Percentiles rank a stretch among this genome's conserved stretches.
phyloP scores from a whole-genome alignment of 2,113 vertebrate species.

The Hypanus sabinus region DNA sequence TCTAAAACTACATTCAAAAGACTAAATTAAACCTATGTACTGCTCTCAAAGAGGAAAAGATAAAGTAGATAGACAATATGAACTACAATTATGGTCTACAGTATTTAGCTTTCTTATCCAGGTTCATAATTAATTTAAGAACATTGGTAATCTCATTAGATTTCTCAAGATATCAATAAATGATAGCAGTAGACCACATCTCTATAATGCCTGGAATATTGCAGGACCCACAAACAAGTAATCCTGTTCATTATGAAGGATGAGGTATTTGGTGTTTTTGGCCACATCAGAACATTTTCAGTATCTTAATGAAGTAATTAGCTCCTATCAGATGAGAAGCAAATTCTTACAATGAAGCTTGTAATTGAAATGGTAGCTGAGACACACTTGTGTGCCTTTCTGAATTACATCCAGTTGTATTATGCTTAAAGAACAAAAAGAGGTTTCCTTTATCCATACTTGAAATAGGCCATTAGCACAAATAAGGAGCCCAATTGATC shows the following conservation, averaged over 20 bases:
- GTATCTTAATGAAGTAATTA: slow-evolving; percentile 64
- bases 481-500: too few relatives aligned
- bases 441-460: too few relatives aligned
- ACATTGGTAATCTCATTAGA: slow-evolving; percentile 99
- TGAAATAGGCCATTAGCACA: too few relatives aligned
- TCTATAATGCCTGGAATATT: slow-evolving; percentile 58
- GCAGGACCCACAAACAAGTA: slow-evolving; percentile 49
- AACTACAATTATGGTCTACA: slow-evolving; percentile 58
- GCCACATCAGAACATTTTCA: slow-evolving; percentile 54
- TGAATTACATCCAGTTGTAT: too few relatives aligned
- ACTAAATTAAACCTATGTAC: slow-evolving; percentile 64
- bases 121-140: slow-evolving; percentile 98
- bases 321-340: background rate
- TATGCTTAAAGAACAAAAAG: too few relatives aligned
- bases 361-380: too few relatives aligned
- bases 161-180: slow-evolving; percentile 86
- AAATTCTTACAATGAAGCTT: too few relatives aligned
- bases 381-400: too few relatives aligned
- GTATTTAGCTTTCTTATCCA: slow-evolving; percentile 87
- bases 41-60: slow-evolving; percentile 76
- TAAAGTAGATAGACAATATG: slow-evolving; percentile 92
- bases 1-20: slow-evolving; percentile 71
- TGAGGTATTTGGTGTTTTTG: slow-evolving; percentile 69
- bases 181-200: slow-evolving; percentile 76
- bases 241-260: slow-evolving; percentile 56